Percentiles rank a stretch among this genome's conserved stretches.
Conservation (phyloP, 2,797 vertebrate species). For the Platyrinchus mystaceus region DNA sequence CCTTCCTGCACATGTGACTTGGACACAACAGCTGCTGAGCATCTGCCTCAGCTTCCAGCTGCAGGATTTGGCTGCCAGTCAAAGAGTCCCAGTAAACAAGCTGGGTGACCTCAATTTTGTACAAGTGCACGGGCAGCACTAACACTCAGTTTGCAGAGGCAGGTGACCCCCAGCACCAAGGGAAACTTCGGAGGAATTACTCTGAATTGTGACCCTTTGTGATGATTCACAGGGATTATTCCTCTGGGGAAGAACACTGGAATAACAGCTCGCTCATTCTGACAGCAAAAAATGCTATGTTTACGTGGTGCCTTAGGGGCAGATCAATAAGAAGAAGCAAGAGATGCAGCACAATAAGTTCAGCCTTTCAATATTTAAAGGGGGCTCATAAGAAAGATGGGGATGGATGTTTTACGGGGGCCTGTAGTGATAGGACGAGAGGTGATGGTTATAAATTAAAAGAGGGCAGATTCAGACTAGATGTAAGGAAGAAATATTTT, state of each 20-base stretch:
- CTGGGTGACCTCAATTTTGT: not conserved
- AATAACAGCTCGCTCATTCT: too few species aligned
- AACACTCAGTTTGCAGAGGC: not conserved
- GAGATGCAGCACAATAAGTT: not conserved
- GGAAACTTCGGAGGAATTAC: not conserved
- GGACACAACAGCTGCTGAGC: not conserved
- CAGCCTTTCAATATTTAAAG: not conserved
- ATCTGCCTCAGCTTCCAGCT: not conserved
- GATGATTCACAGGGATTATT: not conserved
- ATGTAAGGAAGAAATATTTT: not conserved
- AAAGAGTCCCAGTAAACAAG: not conserved
- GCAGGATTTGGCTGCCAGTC: not conserved
- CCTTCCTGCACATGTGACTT: not conserved
- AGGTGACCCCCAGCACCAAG: not conserved
- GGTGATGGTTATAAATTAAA: not conserved
- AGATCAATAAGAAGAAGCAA: not conserved
- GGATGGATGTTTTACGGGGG: not conserved
- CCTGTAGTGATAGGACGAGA: not conserved
- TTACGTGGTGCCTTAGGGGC: not conserved
- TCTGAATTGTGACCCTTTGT: not conserved
- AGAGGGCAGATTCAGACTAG: not conserved
- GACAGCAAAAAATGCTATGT: not conserved
- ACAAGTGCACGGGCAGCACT: fast-evolving
- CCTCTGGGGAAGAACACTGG: too few species aligned
- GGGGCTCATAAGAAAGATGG: not conserved